Evolutionary conservation across 2,888 invertebrate genomes (phyloP).

Genomic region (Phoenoteleia sp.): DNA sequence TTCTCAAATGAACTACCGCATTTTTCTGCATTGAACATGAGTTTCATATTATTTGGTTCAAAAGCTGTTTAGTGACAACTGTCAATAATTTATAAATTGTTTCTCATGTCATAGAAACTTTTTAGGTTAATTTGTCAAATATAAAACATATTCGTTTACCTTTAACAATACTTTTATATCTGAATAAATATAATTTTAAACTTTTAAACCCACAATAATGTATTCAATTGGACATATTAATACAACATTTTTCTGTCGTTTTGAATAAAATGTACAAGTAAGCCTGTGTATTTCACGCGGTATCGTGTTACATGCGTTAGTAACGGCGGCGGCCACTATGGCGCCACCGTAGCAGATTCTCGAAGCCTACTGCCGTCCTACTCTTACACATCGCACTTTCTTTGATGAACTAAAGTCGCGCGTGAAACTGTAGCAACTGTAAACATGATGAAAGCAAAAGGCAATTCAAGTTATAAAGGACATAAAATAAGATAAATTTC

Average conservation of each 20-base stretch:
- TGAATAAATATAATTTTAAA: not conserved
- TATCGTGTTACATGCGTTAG: not conserved
- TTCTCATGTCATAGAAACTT: too few relatives aligned
- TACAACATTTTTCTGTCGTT: not conserved
- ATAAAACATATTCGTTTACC: too few relatives aligned
- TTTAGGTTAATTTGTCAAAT: too few relatives aligned
- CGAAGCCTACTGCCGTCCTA: not conserved
- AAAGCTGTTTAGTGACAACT: conserved; percentile 5
- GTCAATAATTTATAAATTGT: conserved; percentile 4
- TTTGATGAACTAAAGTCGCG: not conserved
- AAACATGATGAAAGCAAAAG: not conserved
- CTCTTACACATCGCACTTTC: not conserved
- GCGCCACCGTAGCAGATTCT: not conserved
- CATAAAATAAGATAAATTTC: conserved; percentile 1
- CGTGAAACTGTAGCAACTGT: not conserved
- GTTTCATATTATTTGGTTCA: conserved; percentile 1
- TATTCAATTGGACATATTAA: not conserved
- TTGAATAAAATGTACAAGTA: not conserved
- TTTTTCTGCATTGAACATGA: not conserved
- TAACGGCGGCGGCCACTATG: not conserved
- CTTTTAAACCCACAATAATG: not conserved
- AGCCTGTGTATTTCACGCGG: not conserved
- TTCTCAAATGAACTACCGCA: not conserved
- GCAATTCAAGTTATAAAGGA: not conserved
- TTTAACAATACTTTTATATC: not conserved